Base-by-base conservation (phyloP, 2,888 invertebrate genomes). In the Amitus sp. region DNA sequence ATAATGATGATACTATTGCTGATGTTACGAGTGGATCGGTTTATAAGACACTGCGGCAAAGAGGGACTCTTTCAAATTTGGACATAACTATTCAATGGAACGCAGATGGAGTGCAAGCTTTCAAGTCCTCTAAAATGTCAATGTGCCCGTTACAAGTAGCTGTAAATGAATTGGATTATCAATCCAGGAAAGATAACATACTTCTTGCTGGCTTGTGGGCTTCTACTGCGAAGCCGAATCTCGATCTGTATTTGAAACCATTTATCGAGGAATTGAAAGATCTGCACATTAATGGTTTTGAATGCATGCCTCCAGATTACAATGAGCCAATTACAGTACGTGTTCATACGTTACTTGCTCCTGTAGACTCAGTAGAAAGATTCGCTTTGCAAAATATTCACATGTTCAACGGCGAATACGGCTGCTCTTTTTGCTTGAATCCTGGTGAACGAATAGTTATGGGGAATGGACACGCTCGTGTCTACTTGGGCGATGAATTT, bases 121-220 rank as follows among this genome's bases (percentile, higher is more conserved):
- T 62, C 19, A 59, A 65, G 45, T 65, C 62, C 7, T 51, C 65
- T 9, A 57, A 45, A 10, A n/a, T 34, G 17, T 62, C 61, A 15
- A 30, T 65, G 49, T 53, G 57, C 49, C 61, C 61, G 10, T 12
- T 61, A 9, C 50, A 53, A 43, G 33, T 62, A 9, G 10, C 28
- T 1, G 43, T 55, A 6, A 65, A 62, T 34, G 61, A 65, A 43
- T 28, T 65, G 0, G 33, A 40, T 1, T 56, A 51, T 15, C 30
- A 23, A 19, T 2, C 17, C 6, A 37, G 65, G 27, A 50, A 48
- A 46, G 47, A 62, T 13, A 47, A 65, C 42, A 65, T 62, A 15
- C 45, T 65, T 13, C 28, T 61, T n/a, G 45, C 47, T 2, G 58
- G 57, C n/a, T 17, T 62, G 12, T 65, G 58, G 58, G 34, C 43